phyloP scores from a whole-genome alignment of 2,888 invertebrate genomes.

The Mimas tiliae region DNA sequence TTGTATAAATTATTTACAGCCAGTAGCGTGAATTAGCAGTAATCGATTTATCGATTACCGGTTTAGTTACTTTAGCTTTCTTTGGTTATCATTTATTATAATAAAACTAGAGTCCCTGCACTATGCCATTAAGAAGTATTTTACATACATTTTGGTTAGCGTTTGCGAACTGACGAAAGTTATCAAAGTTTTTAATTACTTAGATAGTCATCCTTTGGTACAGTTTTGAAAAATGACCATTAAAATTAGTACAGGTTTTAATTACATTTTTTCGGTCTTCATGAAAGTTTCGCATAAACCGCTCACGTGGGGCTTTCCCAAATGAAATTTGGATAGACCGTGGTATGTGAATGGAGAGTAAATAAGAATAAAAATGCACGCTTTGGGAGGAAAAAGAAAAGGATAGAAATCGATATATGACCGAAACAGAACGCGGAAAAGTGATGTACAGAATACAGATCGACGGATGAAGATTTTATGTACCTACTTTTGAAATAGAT shows the following conservation, averaged over 20 bases:
- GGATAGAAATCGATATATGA: constrained; percentile 72
- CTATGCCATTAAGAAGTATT: neutral
- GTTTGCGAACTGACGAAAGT: neutral
- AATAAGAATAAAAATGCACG: constrained; percentile 69
- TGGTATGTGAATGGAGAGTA: constrained; percentile 61
- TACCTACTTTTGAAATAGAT: neutral
- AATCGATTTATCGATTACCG: neutral
- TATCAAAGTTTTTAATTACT: neutral
- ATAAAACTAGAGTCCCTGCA: neutral
- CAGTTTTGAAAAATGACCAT: constrained; percentile 28
- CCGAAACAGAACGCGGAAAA: constrained; percentile 57
- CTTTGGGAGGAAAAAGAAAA: constrained; percentile 69
- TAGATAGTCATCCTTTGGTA: neutral
- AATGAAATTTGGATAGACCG: constrained; percentile 70
- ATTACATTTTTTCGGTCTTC: constrained; percentile 53
- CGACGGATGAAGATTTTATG: neutral
- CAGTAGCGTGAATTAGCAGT: constrained; percentile 29
- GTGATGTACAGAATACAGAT: neutral
- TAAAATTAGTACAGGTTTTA: constrained; percentile 46
- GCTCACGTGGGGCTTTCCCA: constrained; percentile 60
- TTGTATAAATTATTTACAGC: constrained; percentile 55
- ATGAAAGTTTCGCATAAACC: constrained; percentile 60
- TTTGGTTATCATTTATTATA: neutral
- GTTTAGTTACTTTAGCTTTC: neutral
- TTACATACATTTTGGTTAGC: neutral